These are phyloP conservation scores for Oreochromis spilurus DNA, from an alignment of 2,113 vertebrate species.

Conservation along the genomic window DNA sequence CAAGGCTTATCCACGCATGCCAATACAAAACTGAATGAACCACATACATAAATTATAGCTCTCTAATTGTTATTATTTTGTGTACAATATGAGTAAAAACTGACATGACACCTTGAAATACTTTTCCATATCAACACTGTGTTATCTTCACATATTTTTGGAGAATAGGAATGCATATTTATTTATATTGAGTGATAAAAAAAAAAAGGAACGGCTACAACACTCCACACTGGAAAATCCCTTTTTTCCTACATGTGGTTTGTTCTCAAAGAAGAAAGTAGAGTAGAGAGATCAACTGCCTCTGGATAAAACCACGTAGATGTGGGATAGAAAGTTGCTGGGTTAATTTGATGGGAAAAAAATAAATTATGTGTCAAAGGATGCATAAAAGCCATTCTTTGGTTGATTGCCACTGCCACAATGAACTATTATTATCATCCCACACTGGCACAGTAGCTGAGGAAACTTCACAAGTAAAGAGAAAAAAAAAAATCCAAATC, in stretches of 20 bases:
- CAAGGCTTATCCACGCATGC: constrained; percentile 31
- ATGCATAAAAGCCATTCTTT: constrained; percentile 11
- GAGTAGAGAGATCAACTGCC: background rate
- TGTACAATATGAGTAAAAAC: background rate
- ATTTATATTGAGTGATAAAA: background rate
- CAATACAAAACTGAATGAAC: background rate
- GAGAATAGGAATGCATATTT: background rate
- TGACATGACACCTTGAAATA: background rate
- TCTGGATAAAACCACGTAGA: constrained; percentile 15
- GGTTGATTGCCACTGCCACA: background rate
- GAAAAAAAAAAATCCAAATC: background rate
- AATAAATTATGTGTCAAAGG: background rate
- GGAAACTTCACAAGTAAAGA: background rate
- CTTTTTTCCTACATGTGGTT: constrained; percentile 26
- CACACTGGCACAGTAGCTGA: background rate
- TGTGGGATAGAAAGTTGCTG: constrained; percentile 1
- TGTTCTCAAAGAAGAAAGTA: constrained; percentile 8
- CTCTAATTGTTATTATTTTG: background rate
- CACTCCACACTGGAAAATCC: constrained; percentile 23
- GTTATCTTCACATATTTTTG: background rate
- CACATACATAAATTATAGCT: background rate
- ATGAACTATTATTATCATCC: constrained; percentile 14
- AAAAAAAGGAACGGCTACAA: background rate
- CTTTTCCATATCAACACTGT: background rate
- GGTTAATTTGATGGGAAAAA: background rate